Conservation (phyloP, 2,888 invertebrate genomes). For the Rhagophthalmus giganteus region DNA sequence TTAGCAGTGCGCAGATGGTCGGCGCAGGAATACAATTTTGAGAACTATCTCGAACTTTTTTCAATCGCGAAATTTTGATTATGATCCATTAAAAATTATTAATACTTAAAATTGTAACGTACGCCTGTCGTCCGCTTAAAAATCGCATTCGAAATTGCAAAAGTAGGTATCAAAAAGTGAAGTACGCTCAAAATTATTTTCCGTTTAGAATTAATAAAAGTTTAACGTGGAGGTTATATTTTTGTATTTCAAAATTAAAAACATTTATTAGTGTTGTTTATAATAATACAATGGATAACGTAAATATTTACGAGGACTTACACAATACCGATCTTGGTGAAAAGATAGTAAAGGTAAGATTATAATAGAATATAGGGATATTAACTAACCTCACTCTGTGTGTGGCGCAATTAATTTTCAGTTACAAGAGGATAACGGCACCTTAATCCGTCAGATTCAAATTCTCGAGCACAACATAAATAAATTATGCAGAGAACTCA, state of each 20-base stretch:
- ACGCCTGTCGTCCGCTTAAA: background rate
- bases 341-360: conserved; percentile 41
- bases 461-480: conserved; percentile 43
- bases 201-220: no score
- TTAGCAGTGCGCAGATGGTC: background rate
- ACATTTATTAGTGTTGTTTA: no score
- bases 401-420: conserved; percentile 39
- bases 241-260: no score
- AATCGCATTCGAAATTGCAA: background rate
- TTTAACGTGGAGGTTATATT: conserved; percentile 1
- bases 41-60: background rate
- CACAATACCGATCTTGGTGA: conserved; percentile 43
- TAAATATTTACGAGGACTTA: conserved; percentile 54
- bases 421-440: conserved; percentile 44
- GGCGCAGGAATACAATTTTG: background rate
- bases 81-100: background rate
- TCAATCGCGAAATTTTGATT: background rate
- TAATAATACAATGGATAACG: conserved; percentile 39
- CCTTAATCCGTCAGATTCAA: conserved; percentile 35
- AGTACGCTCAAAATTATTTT: no score
- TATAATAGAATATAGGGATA: no score
- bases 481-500: conserved; percentile 41
- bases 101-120: background rate
- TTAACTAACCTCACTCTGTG: conserved; percentile 32
- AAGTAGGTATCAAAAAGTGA: no score